Evolutionary conservation across 2,888 invertebrate species (phyloP).

Genomic region (Osmoderma eremita): DNA sequence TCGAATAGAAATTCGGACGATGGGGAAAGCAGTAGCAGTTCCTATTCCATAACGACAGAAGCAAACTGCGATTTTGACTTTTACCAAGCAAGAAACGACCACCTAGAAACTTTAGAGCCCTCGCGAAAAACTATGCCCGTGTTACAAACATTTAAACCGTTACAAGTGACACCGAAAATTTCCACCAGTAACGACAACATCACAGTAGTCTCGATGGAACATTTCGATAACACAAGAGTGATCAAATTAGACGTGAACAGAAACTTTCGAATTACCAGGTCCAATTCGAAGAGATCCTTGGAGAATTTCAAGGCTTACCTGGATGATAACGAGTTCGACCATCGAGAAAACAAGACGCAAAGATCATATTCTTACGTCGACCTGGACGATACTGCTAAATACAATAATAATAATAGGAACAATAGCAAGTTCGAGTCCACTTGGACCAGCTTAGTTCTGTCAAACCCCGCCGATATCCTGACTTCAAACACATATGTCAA

Average conservation of each 20-base stretch:
- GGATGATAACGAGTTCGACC: constrained; percentile 47
- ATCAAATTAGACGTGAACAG: constrained; percentile 34
- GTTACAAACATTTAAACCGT: constrained; percentile 37
- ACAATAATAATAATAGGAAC: constrained; percentile 2
- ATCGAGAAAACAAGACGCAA: constrained; percentile 49
- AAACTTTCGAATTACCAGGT: constrained; percentile 56
- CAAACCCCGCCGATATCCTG: neutral
- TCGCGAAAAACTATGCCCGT: constrained; percentile 20
- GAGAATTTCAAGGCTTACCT: constrained; percentile 60
- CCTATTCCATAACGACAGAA: constrained; percentile 71
- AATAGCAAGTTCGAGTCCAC: constrained; percentile 17
- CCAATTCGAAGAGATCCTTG: constrained; percentile 60
- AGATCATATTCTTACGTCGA: constrained; percentile 59
- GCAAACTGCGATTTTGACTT: constrained; percentile 74
- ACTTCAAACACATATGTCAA: constrained; percentile 50
- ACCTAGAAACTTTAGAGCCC: neutral
- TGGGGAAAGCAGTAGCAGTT: constrained; percentile 60
- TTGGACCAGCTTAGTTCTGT: constrained; percentile 55
- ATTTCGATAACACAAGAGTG: neutral
- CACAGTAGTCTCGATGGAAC: constrained; percentile 24
- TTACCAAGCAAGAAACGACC: constrained; percentile 59
- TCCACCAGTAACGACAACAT: constrained; percentile 37
- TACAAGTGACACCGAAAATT: constrained; percentile 24
- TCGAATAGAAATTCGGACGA: constrained; percentile 57
- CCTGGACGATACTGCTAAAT: constrained; percentile 52